phyloP scores from a whole-genome alignment of 2,797 vertebrate species.

The Rhinophrynus dorsalis region DNA sequence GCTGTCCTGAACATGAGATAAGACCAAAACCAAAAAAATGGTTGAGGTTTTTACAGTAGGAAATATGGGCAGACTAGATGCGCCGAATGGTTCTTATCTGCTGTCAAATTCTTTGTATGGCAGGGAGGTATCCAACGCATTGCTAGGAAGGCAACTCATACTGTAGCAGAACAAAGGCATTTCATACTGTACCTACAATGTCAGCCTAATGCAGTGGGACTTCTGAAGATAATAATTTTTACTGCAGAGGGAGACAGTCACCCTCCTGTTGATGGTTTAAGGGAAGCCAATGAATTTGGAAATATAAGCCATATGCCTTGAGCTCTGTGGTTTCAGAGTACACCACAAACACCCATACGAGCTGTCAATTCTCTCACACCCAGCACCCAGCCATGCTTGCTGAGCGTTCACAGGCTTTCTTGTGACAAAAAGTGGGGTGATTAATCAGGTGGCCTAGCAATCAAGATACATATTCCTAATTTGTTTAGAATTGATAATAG shows the following conservation, averaged over 20 bases:
- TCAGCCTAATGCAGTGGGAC: too few species aligned
- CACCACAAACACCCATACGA: constrained; percentile 63
- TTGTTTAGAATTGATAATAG: constrained; percentile 34
- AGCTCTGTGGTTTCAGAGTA: constrained; percentile 67
- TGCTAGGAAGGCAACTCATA: too few species aligned
- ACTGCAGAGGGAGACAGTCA: background rate
- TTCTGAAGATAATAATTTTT: too few species aligned
- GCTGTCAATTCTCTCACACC: constrained; percentile 60
- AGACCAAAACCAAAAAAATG: too few species aligned
- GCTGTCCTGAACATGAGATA: too few species aligned
- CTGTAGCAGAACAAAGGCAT: too few species aligned
- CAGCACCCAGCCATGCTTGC: constrained; percentile 1
- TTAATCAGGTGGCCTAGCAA: constrained; percentile 32
- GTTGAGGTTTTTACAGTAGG: too few species aligned
- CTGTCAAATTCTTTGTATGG: too few species aligned
- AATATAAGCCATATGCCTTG: constrained; percentile 71
- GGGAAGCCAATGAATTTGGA: constrained; percentile 59
- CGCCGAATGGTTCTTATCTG: too few species aligned
- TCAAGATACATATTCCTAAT: constrained; percentile 18
- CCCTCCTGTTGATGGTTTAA: constrained; percentile 59
- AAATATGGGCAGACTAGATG: too few species aligned
- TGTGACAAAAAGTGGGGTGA: constrained; percentile 18
- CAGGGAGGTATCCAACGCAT: too few species aligned
- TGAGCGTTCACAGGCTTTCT: constrained; percentile 5
- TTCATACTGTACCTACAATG: too few species aligned